Base-by-base conservation (phyloP, 2,888 invertebrate species). In the Charanyca ferruginea region DNA sequence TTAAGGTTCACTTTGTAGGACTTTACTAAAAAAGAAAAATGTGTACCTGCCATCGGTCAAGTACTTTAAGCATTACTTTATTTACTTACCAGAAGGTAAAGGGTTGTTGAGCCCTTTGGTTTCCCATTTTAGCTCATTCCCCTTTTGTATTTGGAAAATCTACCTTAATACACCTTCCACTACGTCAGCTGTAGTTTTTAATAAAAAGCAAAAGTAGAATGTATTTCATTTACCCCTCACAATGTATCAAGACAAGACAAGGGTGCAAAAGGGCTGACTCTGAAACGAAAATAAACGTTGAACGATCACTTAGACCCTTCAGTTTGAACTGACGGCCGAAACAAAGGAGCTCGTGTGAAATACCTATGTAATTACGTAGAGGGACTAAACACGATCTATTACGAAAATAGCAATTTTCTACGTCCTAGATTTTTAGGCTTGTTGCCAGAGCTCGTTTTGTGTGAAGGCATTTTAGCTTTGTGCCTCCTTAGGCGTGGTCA, bases 221-320 rank as follows among this genome's bases (percentile, higher is more conserved):
- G 88, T 93, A 92, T 92, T 92, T 93, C 90, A 93, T 93, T 91
- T 92, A 87, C 87, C 88, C 89, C 90, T 90, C 89, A 89, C 93
- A 86, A 93, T 93, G 92, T 91, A 93, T 93, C 93, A 94, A 89
- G 89, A 68, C 86, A 85, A 93, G 93, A 93, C 93, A 90, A 91
- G 94, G 94, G 94, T 93, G 89, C 85, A 90, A 91, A 92, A 90
- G 88, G 91, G 90, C 91, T 88, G 88, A 89, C 89, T 87, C 83
- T 84, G 87, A 89, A 91, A 92, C 91, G 90, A 93, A 91, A 93
- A 92, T 91, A 90, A 91, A 90, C 90, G 90, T 89, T 91, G 91
- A 93, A 90, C 89, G 92, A 92, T 92, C 90, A 89, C 85, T 89
- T 87, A 87, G 87, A 86, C 89, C 90, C 87, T 87, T 88, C 87